Base-by-base conservation (phyloP, 2,888 invertebrate genomes). In the Dasypolia templi region DNA sequence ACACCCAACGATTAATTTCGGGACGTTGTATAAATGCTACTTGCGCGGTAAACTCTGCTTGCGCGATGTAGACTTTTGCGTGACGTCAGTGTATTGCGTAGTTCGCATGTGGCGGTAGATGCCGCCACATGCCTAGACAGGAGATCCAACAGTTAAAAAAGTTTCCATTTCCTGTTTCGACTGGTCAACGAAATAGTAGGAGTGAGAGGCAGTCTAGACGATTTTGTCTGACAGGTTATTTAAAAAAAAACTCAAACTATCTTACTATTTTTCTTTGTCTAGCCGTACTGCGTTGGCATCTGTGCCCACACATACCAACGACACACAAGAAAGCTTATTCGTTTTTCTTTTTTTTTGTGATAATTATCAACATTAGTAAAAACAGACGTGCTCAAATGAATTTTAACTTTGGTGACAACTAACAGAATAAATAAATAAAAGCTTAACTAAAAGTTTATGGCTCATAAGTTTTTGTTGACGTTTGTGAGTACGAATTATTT, bases 151-250 rank as follows among this genome's bases (percentile, higher is more conserved):
- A 11, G 32, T 17, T 14, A 59, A 26, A 35, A 61, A 26, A 11
- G 22, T 46, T 46, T 72, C 4, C 39, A 73, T 64, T 75, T 75
- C 42, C 22, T 77, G 22, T 70, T 71, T 42, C 44, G 22, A 71
- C 42, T 49, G n/a, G 61, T 58, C 62, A 46, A 63, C n/a, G 44
- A 19, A 64, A 42, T 46, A 68, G n/a, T 42, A 17, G 26, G 9
- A 44, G 46, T 65, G 55, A 75, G 53, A 80, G 49, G 11, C 35
- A 46, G 66, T 56, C 83, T 56, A 83, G 67, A 75, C 75, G 29
- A 75, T 70, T 67, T 51, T 14, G 26, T 29, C 29, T 56, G 80
- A 79, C 67, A 55, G 51, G 26, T 73, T 51, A 32, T 39, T 63
- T 77, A 64, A 62, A 42, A 35, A 51, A 32, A n/a, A 6, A 0